These are phyloP conservation scores for Ophion obscuratus DNA, from an alignment of 2,888 invertebrate species.

Conservation along the genomic window DNA sequence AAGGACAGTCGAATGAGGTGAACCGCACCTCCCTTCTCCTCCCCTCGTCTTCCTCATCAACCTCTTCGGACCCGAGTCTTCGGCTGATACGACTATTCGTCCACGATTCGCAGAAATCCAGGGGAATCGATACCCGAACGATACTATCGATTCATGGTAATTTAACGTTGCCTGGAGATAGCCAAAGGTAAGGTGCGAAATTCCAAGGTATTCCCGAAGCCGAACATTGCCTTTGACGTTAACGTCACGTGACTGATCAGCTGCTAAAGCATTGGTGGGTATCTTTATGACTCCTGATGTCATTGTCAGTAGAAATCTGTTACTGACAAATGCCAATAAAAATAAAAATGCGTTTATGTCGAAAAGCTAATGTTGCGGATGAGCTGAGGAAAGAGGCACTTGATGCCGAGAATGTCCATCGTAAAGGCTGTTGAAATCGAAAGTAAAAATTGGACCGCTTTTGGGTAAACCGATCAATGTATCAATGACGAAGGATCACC, in stretches of 20 bases:
- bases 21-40: slow-evolving; percentile 59
- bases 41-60: slow-evolving; percentile 25
- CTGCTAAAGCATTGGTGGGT: neutral
- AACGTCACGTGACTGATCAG: neutral
- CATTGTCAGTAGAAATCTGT: neutral
- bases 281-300: neutral
- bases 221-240: neutral
- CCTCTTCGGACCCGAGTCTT: slow-evolving; percentile 33
- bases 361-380: neutral
- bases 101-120: slow-evolving; percentile 36
- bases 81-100: slow-evolving; percentile 38
- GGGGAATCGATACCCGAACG: slow-evolving; percentile 60
- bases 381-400: neutral
- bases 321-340: slow-evolving; percentile 19
- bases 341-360: slow-evolving; percentile 28
- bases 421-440: neutral
- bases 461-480: neutral
- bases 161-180: slow-evolving; percentile 1
- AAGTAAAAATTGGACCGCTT: neutral
- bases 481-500: neutral
- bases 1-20: slow-evolving; percentile 65
- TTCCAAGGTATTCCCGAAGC: neutral
- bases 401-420: neutral
- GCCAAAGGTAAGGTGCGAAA: neutral
- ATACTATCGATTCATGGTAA: slow-evolving; percentile 60